phyloP scores from a whole-genome alignment of 64 coral and sea anemone genomes.

The Actinia tenebrosa region DNA sequence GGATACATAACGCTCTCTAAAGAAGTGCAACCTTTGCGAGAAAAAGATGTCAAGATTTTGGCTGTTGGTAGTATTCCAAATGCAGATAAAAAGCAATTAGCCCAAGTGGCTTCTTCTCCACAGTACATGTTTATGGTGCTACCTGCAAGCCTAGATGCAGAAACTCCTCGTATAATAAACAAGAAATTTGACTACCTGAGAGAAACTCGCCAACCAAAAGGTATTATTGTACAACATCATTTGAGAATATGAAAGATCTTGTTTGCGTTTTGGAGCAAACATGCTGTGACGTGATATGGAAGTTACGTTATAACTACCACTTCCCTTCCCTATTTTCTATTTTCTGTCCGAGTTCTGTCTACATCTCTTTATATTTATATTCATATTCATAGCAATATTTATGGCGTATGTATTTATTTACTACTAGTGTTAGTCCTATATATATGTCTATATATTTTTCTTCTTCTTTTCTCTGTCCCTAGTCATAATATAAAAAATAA shows the following conservation, averaged over 20 bases:
- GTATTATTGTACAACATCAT: background rate
- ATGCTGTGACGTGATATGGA: no score
- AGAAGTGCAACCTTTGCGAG: conserved; percentile 25
- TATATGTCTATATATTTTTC: no score
- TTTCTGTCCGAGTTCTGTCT: no score
- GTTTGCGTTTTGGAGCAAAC: background rate
- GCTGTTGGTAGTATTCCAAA: conserved; percentile 31
- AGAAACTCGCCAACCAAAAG: conserved; percentile 16
- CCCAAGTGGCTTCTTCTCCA: background rate
- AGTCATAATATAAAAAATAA: no score
- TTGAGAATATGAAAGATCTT: no score
- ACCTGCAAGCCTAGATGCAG: conserved; percentile 13
- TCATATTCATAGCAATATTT: no score
- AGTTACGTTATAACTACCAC: no score
- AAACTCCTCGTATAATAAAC: conserved; percentile 19
- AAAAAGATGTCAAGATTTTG: conserved; percentile 24
- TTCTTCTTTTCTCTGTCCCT: no score
- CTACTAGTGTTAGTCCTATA: no score
- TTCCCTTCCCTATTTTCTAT: no score
- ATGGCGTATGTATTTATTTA: no score
- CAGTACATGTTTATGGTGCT: background rate
- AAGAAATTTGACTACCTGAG: conserved; percentile 9
- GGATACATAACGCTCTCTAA: background rate
- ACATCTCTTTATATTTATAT: no score
- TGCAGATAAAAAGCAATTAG: conserved; percentile 7